Evolutionary conservation across 2,888 invertebrate species (phyloP), one percentile per base, ranked within the genome.

Genomic region (Tanypteryx hageni): DNA sequence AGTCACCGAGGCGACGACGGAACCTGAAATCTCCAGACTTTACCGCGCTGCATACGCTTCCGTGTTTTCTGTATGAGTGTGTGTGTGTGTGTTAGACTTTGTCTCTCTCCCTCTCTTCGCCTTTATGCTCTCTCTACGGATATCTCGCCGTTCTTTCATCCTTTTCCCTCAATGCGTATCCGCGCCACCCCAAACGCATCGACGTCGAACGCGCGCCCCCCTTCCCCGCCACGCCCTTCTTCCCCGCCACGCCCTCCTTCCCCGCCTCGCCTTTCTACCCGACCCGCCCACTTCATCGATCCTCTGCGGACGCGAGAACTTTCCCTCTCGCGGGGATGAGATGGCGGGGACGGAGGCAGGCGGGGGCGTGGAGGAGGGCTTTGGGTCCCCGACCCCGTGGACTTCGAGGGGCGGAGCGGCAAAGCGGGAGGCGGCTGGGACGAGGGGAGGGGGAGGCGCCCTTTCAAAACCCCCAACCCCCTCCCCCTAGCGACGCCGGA

Each of bases 1-100:
- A 27, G 27, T 76, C 76, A 27, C 76, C 76, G 76, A 68, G 68
- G 68, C 68, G 68, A 68, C 68, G 68, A 22, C 68, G 68, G 68
- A 76, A 76, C 76, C 76, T 76, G 22, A 76, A 76, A 76, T 76
- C 22, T 76, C 76, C 27, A 44, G 44, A 44, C 27, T 76, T 76
- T 76, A 76, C 76, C 27, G 76, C 16, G 64, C 18, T 27, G 27
- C 76, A 13, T 27, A n/a, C 68, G 61, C 44, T 44, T 68, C 22
- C 9, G 76, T 27, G 27, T 27, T 44, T 44, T 44, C 3, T 44
- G 44, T 44, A 44, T 44, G 44, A 44, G 44, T 44, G 44, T 3
- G 44, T 5, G 44, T 44, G 44, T 44, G 44, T 44, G 44, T 44
- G 44, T 44, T 3, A 3, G 44, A n/a, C n/a, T 44, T 44, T 44